phyloP scores from a whole-genome alignment of 1,140 invertebrate species.

The Meteorus sp. region DNA sequence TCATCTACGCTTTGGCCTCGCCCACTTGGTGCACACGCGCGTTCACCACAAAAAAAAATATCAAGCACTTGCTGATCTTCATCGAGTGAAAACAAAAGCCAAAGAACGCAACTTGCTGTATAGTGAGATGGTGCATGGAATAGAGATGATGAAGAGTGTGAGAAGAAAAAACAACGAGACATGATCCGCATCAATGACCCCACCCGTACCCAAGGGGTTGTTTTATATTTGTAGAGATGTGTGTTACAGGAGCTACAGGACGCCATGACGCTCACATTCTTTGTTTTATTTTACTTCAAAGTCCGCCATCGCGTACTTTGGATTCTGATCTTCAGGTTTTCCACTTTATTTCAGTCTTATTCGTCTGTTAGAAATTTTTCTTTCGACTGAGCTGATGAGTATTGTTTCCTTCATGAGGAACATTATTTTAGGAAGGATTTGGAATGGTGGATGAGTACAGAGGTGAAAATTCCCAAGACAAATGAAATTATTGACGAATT shows the following conservation, averaged over 20 bases:
- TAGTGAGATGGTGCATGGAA: constrained; percentile 28
- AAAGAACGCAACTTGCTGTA: no score
- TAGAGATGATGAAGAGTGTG: not conserved
- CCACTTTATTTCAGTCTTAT: not conserved
- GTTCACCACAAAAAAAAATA: constrained; percentile 43
- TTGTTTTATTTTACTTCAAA: not conserved
- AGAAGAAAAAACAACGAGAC: not conserved
- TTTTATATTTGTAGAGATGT: no score
- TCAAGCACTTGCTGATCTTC: constrained; percentile 22
- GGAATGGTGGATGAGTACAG: no score
- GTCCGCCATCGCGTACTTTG: constrained; percentile 9
- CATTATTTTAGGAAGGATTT: no score
- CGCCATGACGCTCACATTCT: constrained; percentile 18
- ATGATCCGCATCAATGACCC: not conserved
- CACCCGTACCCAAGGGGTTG: constrained; percentile 6
- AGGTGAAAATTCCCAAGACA: no score
- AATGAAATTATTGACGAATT: no score
- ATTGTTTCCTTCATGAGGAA: not conserved
- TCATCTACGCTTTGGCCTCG: constrained; percentile 32
- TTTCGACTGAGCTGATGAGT: not conserved
- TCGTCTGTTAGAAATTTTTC: not conserved
- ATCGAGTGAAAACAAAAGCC: constrained; percentile 39
- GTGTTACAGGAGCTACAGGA: no score
- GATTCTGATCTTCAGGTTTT: constrained; percentile 2
- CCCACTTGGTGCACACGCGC: constrained; percentile 55